Conservation (phyloP, 2,888 invertebrate species). For the Tipula lateralis region DNA sequence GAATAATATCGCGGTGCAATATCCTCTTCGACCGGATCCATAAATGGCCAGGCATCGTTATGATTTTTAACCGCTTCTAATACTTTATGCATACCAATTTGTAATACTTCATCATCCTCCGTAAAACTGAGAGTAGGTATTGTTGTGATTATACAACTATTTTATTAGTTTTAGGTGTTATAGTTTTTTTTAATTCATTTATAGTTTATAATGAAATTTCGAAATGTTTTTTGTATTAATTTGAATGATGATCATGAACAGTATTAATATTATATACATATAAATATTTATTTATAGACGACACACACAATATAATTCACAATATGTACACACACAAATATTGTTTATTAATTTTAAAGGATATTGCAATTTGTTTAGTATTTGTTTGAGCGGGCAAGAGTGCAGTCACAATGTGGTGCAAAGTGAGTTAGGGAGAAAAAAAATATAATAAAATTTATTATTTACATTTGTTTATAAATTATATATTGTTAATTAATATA, state of each 20-base stretch:
- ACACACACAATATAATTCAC: neutral
- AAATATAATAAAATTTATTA: neutral
- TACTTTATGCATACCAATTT: conserved; percentile 89
- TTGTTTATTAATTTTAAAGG: neutral
- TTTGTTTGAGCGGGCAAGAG: neutral
- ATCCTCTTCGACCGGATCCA: conserved; percentile 88
- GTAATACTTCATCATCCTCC: conserved; percentile 76
- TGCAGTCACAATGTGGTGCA: conserved; percentile 24
- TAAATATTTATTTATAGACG: neutral
- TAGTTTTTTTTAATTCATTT: conserved; percentile 7
- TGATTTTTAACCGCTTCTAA: conserved; percentile 81
- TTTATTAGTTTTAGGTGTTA: neutral
- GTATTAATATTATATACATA: neutral
- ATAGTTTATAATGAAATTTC: neutral
- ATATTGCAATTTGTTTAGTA: neutral
- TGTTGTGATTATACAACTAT: conserved; percentile 31
- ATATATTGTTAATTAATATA: neutral
- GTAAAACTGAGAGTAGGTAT: conserved; percentile 58
- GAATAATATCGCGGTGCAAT: conserved; percentile 83
- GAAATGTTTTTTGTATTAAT: conserved; percentile 19
- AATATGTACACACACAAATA: neutral
- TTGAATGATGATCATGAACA: neutral
- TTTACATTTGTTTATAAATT: conserved; percentile 11
- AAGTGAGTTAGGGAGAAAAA: neutral
- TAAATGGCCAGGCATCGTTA: conserved; percentile 91